A percentile compares a stretch with the other conserved stretches of the same genome.
Evolutionary conservation across 2,888 invertebrate species (phyloP).

Genomic region (Caenorhabditis sp.): DNA sequence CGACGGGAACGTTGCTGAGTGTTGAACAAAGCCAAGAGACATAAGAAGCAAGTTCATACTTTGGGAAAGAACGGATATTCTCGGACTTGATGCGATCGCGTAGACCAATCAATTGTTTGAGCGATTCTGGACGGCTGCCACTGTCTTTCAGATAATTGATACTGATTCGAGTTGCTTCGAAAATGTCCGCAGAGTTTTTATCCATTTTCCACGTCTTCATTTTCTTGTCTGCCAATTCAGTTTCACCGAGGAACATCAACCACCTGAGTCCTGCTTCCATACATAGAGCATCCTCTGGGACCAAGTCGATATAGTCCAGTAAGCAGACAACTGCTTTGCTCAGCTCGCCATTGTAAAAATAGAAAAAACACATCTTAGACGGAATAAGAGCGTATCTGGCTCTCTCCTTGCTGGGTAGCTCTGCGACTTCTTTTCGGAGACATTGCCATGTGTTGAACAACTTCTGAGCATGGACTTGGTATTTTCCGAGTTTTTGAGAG

Average conservation of each 20-base stretch:
- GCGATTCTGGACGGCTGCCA: neutral
- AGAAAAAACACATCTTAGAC: constrained; percentile 40
- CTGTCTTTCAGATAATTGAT: constrained; percentile 4
- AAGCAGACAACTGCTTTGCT: constrained; percentile 56
- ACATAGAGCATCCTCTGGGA: constrained; percentile 33
- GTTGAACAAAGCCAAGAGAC: constrained; percentile 49
- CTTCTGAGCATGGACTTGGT: constrained; percentile 9
- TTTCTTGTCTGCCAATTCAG: constrained; percentile 50
- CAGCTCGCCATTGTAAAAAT: constrained; percentile 45
- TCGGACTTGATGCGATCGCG: constrained; percentile 35
- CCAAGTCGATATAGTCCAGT: constrained; percentile 45
- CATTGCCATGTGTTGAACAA: constrained; percentile 37
- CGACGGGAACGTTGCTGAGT: constrained; percentile 24
- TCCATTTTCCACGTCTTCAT: constrained; percentile 43
- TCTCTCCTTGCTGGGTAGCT: neutral
- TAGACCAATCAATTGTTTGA: constrained; percentile 26
- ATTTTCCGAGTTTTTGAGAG: constrained; percentile 14
- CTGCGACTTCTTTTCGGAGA: constrained; percentile 26
- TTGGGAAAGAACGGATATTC: constrained; percentile 33
- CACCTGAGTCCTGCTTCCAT: constrained; percentile 51
- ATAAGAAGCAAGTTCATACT: constrained; percentile 46
- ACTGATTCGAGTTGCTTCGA: neutral
- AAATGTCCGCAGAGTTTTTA: constrained; percentile 7
- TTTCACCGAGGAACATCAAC: constrained; percentile 61
- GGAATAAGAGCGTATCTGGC: constrained; percentile 6